These are phyloP conservation scores for Oryzias celebensis DNA, from an alignment of 2,113 vertebrate genomes.

Conservation along the genomic window DNA sequence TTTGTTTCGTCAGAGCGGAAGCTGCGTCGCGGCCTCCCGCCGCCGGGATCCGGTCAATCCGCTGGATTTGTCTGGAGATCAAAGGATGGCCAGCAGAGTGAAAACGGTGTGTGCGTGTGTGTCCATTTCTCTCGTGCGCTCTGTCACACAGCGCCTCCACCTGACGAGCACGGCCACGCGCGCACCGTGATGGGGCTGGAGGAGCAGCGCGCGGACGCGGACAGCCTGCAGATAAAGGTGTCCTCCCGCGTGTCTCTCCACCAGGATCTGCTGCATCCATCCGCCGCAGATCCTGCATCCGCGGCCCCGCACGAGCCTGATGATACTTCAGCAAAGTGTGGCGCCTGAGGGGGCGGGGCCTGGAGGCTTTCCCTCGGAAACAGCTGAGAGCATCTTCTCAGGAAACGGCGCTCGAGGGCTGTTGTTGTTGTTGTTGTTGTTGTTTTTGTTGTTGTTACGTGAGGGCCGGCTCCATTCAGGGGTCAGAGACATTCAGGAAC, in stretches of 20 bases:
- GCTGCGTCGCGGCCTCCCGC: slow-evolving; percentile 80
- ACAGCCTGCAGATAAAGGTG: slow-evolving; percentile 43
- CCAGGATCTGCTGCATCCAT: slow-evolving; percentile 50
- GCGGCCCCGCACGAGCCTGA: slow-evolving; percentile 65
- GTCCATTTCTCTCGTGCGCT: no score
- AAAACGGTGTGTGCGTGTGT: no score
- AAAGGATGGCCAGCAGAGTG: no score
- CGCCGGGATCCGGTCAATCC: slow-evolving; percentile 78
- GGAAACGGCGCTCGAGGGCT: slow-evolving; percentile 56
- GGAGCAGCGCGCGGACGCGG: slow-evolving; percentile 54
- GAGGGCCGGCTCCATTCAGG: slow-evolving; percentile 61
- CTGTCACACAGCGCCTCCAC: slow-evolving; percentile 30
- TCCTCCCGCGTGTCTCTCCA: slow-evolving; percentile 4
- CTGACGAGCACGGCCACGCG: slow-evolving; percentile 59
- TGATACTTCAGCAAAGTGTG: slow-evolving; percentile 72
- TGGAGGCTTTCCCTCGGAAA: slow-evolving; percentile 61
- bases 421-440: slow-evolving; percentile 40
- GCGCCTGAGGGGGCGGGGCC: slow-evolving; percentile 62
- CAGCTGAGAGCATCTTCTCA: slow-evolving; percentile 70
- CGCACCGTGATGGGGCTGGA: slow-evolving; percentile 64
- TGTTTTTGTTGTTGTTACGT: slow-evolving; percentile 58
- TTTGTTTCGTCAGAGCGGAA: slow-evolving; percentile 76
- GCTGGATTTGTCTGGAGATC: slow-evolving; percentile 76
- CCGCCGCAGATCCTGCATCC: slow-evolving; percentile 49
- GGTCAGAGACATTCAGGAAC: slow-evolving; percentile 66